Conservation (phyloP, 1,140 invertebrate genomes). For the Andricus grossulariae region DNA sequence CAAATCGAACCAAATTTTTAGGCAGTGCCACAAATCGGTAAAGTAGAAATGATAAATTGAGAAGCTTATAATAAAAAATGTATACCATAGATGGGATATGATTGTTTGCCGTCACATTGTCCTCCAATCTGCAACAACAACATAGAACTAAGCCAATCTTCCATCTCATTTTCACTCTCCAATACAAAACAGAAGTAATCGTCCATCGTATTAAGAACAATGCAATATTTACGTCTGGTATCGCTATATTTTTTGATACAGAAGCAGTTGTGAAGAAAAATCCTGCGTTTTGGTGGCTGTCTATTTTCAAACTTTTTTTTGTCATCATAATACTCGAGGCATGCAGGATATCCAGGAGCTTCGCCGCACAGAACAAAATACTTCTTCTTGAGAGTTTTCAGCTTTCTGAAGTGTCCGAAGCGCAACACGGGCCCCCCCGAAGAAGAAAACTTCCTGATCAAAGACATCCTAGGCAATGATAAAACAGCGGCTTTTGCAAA, state of each 20-base stretch:
- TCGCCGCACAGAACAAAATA: conserved; percentile 91
- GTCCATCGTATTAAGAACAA: conserved; percentile 91
- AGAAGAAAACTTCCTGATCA: conserved; percentile 56
- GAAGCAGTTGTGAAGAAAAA: conserved; percentile 89
- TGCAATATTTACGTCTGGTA: conserved; percentile 89
- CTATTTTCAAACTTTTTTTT: conserved; percentile 91
- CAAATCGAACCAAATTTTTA: too few species aligned
- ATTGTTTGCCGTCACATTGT: conserved; percentile 78
- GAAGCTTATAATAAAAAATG: too few species aligned
- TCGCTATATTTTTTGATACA: conserved; percentile 89
- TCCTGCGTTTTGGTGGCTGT: conserved; percentile 84
- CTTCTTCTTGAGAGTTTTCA: conserved; percentile 92
- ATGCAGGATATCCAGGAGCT: conserved; percentile 81
- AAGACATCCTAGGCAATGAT: conserved; percentile 44
- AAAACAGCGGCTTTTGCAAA: conserved; percentile 48
- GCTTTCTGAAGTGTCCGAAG: conserved; percentile 84
- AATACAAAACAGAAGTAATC: conserved; percentile 91
- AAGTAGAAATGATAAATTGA: too few species aligned
- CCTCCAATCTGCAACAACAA: conserved; percentile 85
- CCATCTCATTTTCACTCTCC: conserved; percentile 87
- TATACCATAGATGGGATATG: conserved; percentile 80
- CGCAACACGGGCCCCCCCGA: conserved; percentile 79
- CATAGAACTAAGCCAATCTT: conserved; percentile 88
- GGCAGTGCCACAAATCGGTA: too few species aligned
- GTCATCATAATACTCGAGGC: conserved; percentile 93